phyloP scores from a whole-genome alignment of 1,140 invertebrate genomes.

The Apolygus lucorum region DNA sequence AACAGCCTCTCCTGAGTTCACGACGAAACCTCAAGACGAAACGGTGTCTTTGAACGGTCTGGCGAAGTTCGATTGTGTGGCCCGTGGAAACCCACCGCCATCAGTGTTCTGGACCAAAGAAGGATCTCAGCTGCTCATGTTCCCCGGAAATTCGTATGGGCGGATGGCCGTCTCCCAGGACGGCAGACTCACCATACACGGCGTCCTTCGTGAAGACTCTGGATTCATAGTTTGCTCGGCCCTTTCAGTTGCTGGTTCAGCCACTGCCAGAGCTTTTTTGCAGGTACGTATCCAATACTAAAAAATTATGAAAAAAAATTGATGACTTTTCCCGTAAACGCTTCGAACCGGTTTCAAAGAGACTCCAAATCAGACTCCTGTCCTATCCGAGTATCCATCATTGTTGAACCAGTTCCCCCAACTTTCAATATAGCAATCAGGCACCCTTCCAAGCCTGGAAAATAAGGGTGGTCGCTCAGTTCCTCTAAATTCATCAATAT shows the following conservation, averaged over 20 bases:
- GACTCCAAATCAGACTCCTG: too few relatives aligned
- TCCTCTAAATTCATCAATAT: background rate
- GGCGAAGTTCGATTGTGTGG: conserved; percentile 69
- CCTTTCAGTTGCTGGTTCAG: conserved; percentile 73
- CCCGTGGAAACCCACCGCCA: conserved; percentile 69
- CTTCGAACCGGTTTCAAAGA: too few relatives aligned
- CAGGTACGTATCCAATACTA: conserved; percentile 51
- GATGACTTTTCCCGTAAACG: too few relatives aligned
- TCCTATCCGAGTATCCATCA: too few relatives aligned
- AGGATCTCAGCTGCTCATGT: conserved; percentile 70
- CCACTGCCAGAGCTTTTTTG: conserved; percentile 64
- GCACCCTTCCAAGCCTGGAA: too few relatives aligned
- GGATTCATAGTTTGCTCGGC: conserved; percentile 80
- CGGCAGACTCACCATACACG: conserved; percentile 63
- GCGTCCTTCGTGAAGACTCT: conserved; percentile 65
- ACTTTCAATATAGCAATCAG: too few relatives aligned
- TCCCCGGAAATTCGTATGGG: conserved; percentile 66
- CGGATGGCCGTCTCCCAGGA: conserved; percentile 61
- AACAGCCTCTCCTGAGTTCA: conserved; percentile 68
- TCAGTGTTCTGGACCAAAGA: conserved; percentile 80
- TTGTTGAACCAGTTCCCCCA: too few relatives aligned
- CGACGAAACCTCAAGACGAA: conserved; percentile 63
- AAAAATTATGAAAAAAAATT: too few relatives aligned
- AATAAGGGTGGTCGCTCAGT: too few relatives aligned
- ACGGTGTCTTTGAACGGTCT: conserved; percentile 60